Evolutionary conservation across 1,140 invertebrate genomes (phyloP).

Genomic region (Nasonia longicornis): DNA sequence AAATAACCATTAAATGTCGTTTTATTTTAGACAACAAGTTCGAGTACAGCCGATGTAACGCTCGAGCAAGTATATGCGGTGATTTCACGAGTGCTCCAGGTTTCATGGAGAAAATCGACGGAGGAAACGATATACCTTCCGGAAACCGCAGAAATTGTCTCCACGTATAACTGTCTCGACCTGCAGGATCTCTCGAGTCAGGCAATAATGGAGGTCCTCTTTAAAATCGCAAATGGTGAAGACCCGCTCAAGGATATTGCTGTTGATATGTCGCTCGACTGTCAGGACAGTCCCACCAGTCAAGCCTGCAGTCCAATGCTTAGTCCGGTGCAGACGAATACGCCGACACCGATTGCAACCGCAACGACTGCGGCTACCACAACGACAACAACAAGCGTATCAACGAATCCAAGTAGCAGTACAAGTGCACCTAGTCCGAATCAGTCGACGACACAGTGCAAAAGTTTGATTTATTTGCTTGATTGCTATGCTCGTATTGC

Average conservation of each 20-base stretch:
- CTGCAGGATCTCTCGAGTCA: conserved; percentile 73
- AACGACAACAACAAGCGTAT: conserved; percentile 51
- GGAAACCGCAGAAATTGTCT: conserved; percentile 71
- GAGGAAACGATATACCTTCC: conserved; percentile 75
- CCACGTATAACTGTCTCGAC: conserved; percentile 65
- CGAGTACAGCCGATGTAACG: conserved; percentile 70
- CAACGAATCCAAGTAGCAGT: conserved; percentile 41
- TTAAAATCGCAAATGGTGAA: conserved; percentile 72
- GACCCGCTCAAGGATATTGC: conserved; percentile 74
- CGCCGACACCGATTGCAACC: neutral
- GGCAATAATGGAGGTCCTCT: conserved; percentile 78
- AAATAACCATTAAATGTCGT: conserved; percentile 35
- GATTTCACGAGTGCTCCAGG: conserved; percentile 74
- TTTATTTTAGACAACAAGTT: conserved; percentile 64
- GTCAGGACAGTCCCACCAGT: conserved; percentile 64
- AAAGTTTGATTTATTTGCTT: conserved; percentile 73
- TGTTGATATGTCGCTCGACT: conserved; percentile 65
- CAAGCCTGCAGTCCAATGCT: conserved; percentile 57
- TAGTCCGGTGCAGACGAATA: conserved; percentile 52
- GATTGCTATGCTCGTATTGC: conserved; percentile 78
- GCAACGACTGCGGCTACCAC: neutral
- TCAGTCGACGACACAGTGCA: conserved; percentile 64
- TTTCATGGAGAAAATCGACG: conserved; percentile 74
- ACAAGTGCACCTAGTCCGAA: conserved; percentile 43
- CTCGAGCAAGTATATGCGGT: conserved; percentile 74